These are phyloP conservation scores for Brachycybe producta DNA, from an alignment of 2,888 invertebrate species.

Conservation along the genomic window DNA sequence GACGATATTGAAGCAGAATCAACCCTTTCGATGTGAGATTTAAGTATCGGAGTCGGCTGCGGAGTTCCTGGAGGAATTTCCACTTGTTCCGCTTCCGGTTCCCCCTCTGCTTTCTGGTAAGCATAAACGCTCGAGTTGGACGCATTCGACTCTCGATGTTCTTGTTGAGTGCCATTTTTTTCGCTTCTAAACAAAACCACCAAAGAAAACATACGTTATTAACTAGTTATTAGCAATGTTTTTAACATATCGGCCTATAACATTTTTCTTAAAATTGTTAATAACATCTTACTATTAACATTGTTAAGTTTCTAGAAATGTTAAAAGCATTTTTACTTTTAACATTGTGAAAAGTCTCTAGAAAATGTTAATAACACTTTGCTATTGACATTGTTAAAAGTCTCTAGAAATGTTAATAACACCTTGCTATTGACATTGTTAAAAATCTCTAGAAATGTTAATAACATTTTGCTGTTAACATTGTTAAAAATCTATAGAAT, in stretches of 20 bases:
- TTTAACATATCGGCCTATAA: background rate
- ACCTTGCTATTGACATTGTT: no score
- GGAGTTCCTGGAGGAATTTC: constrained; percentile 1
- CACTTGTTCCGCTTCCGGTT: background rate
- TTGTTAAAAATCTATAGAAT: no score
- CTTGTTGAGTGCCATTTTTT: constrained; percentile 14
- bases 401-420: no score
- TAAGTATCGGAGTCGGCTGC: background rate
- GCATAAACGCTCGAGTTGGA: constrained; percentile 19
- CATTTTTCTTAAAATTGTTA: background rate
- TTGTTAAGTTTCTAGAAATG: no score
- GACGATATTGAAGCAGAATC: constrained; percentile 12
- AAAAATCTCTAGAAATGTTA: no score
- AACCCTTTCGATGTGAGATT: constrained; percentile 5
- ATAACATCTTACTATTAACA: no score
- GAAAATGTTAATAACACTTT: no score
- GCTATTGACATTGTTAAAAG: no score
- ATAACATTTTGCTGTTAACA: no score
- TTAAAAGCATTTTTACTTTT: background rate
- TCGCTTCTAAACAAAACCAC: constrained; percentile 13
- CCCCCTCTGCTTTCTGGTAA: constrained; percentile 16
- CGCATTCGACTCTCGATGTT: constrained; percentile 20
- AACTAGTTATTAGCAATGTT: no score
- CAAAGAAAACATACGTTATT: background rate
- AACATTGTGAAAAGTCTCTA: no score